phyloP scores from a whole-genome alignment of 2,888 invertebrate genomes.

The Nemotelus nigrinus region DNA sequence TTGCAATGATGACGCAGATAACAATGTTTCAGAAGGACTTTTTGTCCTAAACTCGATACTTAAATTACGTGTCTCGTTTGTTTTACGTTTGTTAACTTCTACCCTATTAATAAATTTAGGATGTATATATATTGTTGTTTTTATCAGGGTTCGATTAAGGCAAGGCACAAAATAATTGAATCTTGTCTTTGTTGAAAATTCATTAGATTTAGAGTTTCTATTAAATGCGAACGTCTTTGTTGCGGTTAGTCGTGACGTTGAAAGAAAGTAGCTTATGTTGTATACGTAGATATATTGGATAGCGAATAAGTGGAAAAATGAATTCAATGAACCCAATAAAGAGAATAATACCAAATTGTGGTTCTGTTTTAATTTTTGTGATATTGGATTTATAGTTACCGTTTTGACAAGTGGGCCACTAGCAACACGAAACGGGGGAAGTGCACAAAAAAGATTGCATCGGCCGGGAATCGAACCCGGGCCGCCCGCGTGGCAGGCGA shows the following conservation, averaged over 20 bases:
- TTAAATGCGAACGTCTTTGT: not conserved
- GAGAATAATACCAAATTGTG: conserved; percentile 14
- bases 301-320: conserved; percentile 8
- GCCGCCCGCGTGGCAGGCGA: conserved; percentile 56
- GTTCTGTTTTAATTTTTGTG: not conserved
- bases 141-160: conserved; percentile 41
- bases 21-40: conserved; percentile 35
- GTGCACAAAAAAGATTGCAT: conserved; percentile 49
- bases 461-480: conserved; percentile 56
- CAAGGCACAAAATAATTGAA: not conserved
- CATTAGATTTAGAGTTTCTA: conserved; percentile 1
- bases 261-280: conserved; percentile 6
- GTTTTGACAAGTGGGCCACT: not conserved
- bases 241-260: conserved; percentile 2
- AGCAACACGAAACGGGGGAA: not conserved
- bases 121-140: conserved; percentile 43
- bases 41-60: conserved; percentile 38
- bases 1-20: conserved; percentile 8
- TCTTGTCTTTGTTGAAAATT: conserved; percentile 15
- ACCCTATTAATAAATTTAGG: conserved; percentile 41
- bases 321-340: conserved; percentile 30
- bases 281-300: conserved; percentile 8
- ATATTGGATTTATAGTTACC: not conserved
- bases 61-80: conserved; percentile 42
- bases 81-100: conserved; percentile 42